These are phyloP conservation scores for Cenopis cana DNA, from an alignment of 2,888 invertebrate species.

Conservation along the genomic window DNA sequence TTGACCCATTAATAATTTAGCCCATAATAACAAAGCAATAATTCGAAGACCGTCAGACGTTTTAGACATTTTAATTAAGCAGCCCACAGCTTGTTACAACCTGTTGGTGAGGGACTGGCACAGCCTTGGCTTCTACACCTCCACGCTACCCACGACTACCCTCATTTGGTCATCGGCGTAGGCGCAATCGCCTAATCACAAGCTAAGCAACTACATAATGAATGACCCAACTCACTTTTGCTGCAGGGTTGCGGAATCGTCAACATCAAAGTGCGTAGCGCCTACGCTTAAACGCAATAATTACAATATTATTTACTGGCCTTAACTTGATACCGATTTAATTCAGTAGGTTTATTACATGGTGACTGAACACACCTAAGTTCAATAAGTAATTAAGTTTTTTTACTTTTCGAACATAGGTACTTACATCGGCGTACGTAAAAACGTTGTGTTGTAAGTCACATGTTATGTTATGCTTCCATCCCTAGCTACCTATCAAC, in stretches of 20 bases:
- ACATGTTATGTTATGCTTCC: not conserved
- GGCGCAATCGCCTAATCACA: slow-evolving; percentile 76
- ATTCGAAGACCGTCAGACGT: slow-evolving; percentile 60
- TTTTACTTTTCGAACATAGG: not conserved
- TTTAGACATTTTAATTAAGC: slow-evolving; percentile 77
- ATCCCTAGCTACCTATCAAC: slow-evolving; percentile 5
- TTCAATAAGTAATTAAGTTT: not conserved
- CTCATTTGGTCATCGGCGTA: slow-evolving; percentile 82
- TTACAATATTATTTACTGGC: slow-evolving; percentile 60
- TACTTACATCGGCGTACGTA: not conserved
- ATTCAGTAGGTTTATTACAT: not conserved
- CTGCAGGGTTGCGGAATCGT: slow-evolving; percentile 74
- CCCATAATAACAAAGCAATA: slow-evolving; percentile 43
- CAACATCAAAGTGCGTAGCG: slow-evolving; percentile 67
- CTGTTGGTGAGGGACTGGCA: slow-evolving; percentile 77
- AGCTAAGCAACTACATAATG: slow-evolving; percentile 79
- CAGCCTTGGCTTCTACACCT: slow-evolving; percentile 83
- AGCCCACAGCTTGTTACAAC: slow-evolving; percentile 74
- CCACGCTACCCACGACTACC: slow-evolving; percentile 82
- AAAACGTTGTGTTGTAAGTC: not conserved
- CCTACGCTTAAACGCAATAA: slow-evolving; percentile 72
- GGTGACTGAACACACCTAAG: not conserved
- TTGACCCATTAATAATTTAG: slow-evolving; percentile 55
- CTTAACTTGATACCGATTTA: slow-evolving; percentile 50
- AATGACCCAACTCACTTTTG: slow-evolving; percentile 74